These are phyloP conservation scores for Coturnix japonica DNA, from an alignment of 2,113 vertebrate genomes.

Conservation along the genomic window DNA sequence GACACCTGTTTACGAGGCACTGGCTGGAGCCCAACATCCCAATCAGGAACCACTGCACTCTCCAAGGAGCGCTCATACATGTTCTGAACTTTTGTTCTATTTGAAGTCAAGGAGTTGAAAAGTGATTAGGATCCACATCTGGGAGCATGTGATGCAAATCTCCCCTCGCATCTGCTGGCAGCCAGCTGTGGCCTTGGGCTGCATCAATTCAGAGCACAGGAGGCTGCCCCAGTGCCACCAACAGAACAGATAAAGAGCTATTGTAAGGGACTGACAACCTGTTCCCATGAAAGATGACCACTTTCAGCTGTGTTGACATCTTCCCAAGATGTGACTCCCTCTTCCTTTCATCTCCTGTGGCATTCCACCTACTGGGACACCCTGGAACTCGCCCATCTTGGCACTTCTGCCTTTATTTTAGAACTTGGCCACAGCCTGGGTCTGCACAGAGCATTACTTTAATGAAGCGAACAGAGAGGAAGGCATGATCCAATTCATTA, in stretches of 20 bases:
- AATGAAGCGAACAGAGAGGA: neutral
- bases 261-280: neutral
- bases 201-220: neutral
- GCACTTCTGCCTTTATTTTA: neutral
- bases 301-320: neutral
- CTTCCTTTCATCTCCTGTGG: neutral
- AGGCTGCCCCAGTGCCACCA: accelerated
- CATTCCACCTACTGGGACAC: accelerated
- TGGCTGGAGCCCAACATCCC: neutral
- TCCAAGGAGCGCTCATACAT: neutral
- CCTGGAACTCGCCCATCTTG: neutral
- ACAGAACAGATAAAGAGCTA: neutral
- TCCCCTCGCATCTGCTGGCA: accelerated
- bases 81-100: neutral
- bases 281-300: neutral
- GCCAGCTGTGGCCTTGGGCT: neutral
- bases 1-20: constrained; percentile 50
- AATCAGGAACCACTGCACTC: neutral
- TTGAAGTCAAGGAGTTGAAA: neutral
- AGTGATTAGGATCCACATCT: neutral
- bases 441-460: neutral
- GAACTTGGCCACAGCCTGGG: neutral
- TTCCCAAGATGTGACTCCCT: neutral
- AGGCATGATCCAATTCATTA: neutral
- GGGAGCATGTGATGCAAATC: accelerated